A percentile compares a stretch with the other conserved stretches of the same genome.
These are phyloP conservation scores for Aphaenogaster floridana DNA, from an alignment of 1,140 invertebrate species.

Conservation along the genomic window DNA sequence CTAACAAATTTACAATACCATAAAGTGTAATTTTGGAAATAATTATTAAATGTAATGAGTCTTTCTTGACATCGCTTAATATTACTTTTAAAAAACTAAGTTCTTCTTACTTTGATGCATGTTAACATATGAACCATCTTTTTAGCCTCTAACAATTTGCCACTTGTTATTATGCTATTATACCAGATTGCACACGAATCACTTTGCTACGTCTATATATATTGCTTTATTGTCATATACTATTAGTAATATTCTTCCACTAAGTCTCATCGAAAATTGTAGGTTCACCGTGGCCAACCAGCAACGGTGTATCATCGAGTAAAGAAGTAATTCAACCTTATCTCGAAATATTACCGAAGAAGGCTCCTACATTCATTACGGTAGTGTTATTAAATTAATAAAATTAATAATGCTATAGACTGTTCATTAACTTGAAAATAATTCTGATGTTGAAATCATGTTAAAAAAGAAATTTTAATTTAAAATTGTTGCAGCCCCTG, in stretches of 20 bases:
- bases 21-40: conserved; percentile 8
- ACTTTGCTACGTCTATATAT: neutral
- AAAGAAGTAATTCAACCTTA: conserved; percentile 85
- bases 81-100: neutral
- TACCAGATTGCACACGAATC: neutral
- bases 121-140: neutral
- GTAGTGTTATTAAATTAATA: conserved; percentile 82
- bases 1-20: neutral
- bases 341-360: conserved; percentile 87
- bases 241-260: neutral
- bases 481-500: conserved; percentile 88
- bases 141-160: neutral
- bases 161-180: neutral
- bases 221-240: neutral
- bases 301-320: conserved; percentile 78
- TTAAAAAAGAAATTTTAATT: neutral
- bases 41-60: neutral
- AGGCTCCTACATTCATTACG: conserved; percentile 90
- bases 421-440: conserved; percentile 41
- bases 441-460: neutral
- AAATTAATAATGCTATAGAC: neutral
- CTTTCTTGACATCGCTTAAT: neutral
- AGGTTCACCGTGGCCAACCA: conserved; percentile 84
- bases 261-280: conserved; percentile 57
- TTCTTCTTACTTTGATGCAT: neutral